Evolutionary conservation across 30 jellyfish, hydroid and myxozoan species (phyloP), one percentile per base, ranked within the genome.

Genomic region (Nemopilema nomurai): DNA sequence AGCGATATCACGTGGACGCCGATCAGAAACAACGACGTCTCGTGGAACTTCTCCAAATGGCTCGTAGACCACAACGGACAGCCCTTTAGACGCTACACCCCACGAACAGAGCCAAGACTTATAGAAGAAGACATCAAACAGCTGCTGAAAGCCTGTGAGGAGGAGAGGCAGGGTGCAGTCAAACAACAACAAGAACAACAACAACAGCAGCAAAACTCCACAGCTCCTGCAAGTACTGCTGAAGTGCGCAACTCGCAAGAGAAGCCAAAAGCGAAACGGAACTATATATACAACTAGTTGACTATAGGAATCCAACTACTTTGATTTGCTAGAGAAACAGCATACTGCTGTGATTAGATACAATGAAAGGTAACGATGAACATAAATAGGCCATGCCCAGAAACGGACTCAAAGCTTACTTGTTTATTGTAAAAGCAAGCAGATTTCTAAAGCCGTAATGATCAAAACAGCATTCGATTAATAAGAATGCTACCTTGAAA

Each of bases 41-140:
- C 98, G 64, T 93, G 98, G 98, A 93, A 93, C 84, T 93, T 93
- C 77, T 87, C 92, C 41, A 93, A 93, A 76, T 93, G 98, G 98
- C 71, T 90, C 41, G 64, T 93, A 8, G 86, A 83, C 71, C 95
- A 89, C 30, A 69, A 76, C 33, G 98, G 98, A n/a, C 97, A 93
- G 51, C 98, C 98, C 8, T 88, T 71, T 81, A 68, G 93, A 52
- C 75, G 97, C 16, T 93, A 88, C 89, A 93, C 98, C 18, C 90
- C 98, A 26, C 74, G 98, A 28, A 93, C 98, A 28, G 92, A 80
- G 76, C 98, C 98, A 29, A 51, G 63, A 18, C 25, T 65, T 62
- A 62, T 93, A 62, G 85, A 52, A 23, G 93, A 93, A 31, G 98
- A 93, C 85, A 93, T 93, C 74, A 70, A 67, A 16, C 68, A 75